phyloP scores from a whole-genome alignment of 1,140 invertebrate species.

The Globodera ellingtonae region DNA sequence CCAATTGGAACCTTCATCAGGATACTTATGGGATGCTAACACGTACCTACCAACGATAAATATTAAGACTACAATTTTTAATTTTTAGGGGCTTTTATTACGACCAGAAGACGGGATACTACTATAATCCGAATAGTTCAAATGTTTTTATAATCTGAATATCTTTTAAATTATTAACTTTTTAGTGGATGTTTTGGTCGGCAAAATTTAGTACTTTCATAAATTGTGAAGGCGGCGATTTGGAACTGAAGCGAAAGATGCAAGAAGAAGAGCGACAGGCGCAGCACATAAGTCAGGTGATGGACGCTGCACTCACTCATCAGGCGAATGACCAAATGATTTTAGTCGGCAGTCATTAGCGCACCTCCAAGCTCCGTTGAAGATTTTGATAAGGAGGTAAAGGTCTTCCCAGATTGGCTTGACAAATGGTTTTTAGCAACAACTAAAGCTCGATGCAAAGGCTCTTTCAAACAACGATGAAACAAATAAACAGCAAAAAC shows the following conservation, averaged over 20 bases:
- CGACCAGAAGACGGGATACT: slow-evolving; percentile 67
- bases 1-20: slow-evolving; percentile 89
- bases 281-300: slow-evolving; percentile 19
- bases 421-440: neutral
- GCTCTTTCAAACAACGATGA: neutral
- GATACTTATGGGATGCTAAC: slow-evolving; percentile 90
- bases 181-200: slow-evolving; percentile 92
- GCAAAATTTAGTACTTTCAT: slow-evolving; percentile 77
- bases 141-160: slow-evolving; percentile 9
- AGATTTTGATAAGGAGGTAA: neutral
- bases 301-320: neutral
- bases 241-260: slow-evolving; percentile 46
- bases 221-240: slow-evolving; percentile 48
- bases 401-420: neutral
- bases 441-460: neutral
- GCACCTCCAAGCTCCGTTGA: neutral
- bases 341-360: slow-evolving; percentile 25
- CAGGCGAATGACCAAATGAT: neutral
- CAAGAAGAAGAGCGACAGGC: slow-evolving; percentile 49
- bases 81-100: slow-evolving; percentile 80
- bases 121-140: slow-evolving; percentile 79
- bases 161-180: neutral
- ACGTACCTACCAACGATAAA: slow-evolving; percentile 68
- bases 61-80: neutral
- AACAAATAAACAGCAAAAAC: neutral